A percentile compares a stretch with the other conserved stretches of the same genome.
Evolutionary conservation across 2,888 invertebrate species (phyloP).

Genomic region (Cancer borealis): DNA sequence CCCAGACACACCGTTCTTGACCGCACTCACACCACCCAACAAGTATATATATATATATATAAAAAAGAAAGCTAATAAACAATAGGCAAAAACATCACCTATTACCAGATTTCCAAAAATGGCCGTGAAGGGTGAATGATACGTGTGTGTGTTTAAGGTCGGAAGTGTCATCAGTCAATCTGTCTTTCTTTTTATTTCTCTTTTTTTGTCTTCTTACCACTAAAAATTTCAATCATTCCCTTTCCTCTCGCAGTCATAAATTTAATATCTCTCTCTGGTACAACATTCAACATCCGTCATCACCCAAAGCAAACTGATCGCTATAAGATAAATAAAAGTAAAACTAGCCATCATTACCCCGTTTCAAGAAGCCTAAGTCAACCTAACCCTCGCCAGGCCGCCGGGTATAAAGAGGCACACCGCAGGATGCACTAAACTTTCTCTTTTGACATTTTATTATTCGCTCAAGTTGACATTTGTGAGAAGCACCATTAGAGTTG

Average conservation of each 20-base stretch:
- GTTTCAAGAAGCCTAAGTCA: no score
- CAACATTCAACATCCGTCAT: no score
- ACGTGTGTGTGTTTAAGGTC: neutral
- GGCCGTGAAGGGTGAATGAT: neutral
- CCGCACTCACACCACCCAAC: neutral
- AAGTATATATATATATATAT: neutral
- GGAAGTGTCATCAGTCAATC: neutral
- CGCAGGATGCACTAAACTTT: neutral
- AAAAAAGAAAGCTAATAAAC: neutral
- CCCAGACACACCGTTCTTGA: conserved; percentile 26
- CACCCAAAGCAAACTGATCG: no score
- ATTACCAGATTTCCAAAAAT: neutral
- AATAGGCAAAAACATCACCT: neutral
- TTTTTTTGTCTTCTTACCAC: neutral
- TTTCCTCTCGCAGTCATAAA: neutral
- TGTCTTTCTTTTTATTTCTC: neutral
- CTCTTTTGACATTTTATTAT: conserved; percentile 29
- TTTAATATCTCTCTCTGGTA: no score
- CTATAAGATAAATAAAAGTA: no score
- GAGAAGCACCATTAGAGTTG: neutral
- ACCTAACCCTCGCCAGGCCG: neutral
- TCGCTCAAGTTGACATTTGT: conserved; percentile 7
- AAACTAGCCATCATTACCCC: no score
- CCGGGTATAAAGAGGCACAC: neutral
- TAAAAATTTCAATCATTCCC: neutral